Base-by-base conservation (phyloP, 1,140 invertebrate genomes). In the Drosophila orosa region DNA sequence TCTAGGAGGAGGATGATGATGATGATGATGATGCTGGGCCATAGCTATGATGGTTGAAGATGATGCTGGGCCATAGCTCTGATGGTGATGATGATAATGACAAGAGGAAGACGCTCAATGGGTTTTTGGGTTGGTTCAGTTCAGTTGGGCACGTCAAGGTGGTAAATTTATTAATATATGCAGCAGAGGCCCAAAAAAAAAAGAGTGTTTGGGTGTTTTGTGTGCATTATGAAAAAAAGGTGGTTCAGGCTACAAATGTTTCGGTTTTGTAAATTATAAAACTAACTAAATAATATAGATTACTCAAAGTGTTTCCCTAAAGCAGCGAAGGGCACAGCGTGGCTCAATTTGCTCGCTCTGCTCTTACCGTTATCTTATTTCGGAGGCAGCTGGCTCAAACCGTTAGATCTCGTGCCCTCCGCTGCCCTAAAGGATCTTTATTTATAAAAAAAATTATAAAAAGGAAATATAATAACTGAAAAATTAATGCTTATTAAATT, bases 111-210 rank as follows among this genome's bases (percentile, higher is more conserved):
- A 50, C 67, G 56, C 62, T 75, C 62, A 77, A 78, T 86, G 78
- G 68, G 78, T 39, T 67, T 78, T 74, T 66, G 63, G 63, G 73
- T 76, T 76, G 55, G 73, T 67, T 61, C 47, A 52, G 27, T 55
- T 33, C 48, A 37, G 50, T 61, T 71, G 75, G 74, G 75, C 74
- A 78, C 74, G 74, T 77, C 74, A 77, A 71, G 74, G 79, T 78
- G 75, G 48, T 61, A 62, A 78, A 78, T 82, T 75, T 82, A 82
- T 86, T 86, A 82, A 81, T 79, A 71, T 79, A 76, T 83, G 75
- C 84, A 79, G 60, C 55, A 3, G 45, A 50, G 45, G 27, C 58
- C 67, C 63, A 50, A 73, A 42, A 72, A 40, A 71, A 59, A 50
- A 4, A 63, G 33, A 39, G 40, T 35, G 52, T 62, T 58, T 62